phyloP scores from a whole-genome alignment of 2,888 invertebrate genomes.

The Cactoblastis cactorum region DNA sequence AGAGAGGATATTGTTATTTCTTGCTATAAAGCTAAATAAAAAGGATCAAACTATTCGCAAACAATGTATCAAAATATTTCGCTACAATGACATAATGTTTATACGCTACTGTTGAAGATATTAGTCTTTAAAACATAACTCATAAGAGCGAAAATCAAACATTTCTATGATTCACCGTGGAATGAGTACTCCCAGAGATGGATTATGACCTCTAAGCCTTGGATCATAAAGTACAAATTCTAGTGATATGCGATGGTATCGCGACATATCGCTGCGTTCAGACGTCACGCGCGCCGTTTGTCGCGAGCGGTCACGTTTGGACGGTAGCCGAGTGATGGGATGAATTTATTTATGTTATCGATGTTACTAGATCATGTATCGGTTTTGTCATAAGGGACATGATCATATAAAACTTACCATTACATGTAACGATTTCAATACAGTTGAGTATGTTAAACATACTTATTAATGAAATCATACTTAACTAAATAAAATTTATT shows the following conservation, averaged over 20 bases:
- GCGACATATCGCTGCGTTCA: conserved; percentile 60
- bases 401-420: too few relatives aligned
- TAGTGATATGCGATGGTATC: conserved; percentile 36
- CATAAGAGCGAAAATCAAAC: not conserved
- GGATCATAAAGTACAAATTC: conserved; percentile 30
- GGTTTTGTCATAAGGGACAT: not conserved
- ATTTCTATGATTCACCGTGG: not conserved
- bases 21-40: not conserved
- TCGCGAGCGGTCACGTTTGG: conserved; percentile 68
- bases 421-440: too few relatives aligned
- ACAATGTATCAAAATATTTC: conserved; percentile 1
- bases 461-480: too few relatives aligned
- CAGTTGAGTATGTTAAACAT: too few relatives aligned
- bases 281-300: conserved; percentile 70
- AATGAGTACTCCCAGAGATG: not conserved
- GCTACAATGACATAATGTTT: conserved; percentile 4
- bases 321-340: conserved; percentile 59
- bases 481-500: too few relatives aligned
- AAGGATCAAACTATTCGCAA: not conserved
- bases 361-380: conserved; percentile 11
- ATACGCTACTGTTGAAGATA: not conserved
- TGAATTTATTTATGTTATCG: conserved; percentile 14
- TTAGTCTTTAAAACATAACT: not conserved
- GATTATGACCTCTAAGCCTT: conserved; percentile 16
- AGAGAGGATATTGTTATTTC: too few relatives aligned